Conservation (phyloP, 2,797 vertebrate species). For the Myoxocephalus aenaeus region DNA sequence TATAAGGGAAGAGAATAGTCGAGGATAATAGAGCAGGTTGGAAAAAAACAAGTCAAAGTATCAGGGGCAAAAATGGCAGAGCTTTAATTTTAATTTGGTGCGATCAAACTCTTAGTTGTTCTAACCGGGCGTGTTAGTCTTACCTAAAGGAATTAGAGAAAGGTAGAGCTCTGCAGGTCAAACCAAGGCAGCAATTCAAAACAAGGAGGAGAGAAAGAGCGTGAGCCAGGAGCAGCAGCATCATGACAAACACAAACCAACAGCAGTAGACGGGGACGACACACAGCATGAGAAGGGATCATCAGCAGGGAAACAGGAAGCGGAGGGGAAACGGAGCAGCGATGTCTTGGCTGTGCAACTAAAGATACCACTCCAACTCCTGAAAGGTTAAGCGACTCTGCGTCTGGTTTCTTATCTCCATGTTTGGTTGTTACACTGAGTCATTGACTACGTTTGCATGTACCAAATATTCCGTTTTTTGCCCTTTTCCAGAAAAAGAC, state of each 20-base stretch:
- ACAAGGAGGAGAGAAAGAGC: constrained; percentile 74
- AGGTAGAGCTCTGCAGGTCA: constrained; percentile 91
- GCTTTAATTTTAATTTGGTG: constrained; percentile 3
- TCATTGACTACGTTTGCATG: not conserved
- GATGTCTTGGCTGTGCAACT: not conserved
- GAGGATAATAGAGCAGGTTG: not conserved
- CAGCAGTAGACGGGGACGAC: not conserved
- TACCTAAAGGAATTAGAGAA: constrained; percentile 99
- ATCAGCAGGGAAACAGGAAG: not conserved
- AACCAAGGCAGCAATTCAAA: constrained; percentile 81
- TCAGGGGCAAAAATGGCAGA: not conserved
- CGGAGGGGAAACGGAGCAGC: not conserved
- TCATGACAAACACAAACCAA: constrained; percentile 5
- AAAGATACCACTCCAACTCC: not conserved
- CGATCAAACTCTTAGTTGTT: not conserved
- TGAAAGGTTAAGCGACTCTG: not conserved
- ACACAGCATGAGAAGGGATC: not conserved
- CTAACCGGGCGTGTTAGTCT: constrained; percentile 72
- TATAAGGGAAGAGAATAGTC: not conserved
- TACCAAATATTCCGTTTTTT: not conserved
- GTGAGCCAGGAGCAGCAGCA: constrained; percentile 58
- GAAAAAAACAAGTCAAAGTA: constrained; percentile 1
- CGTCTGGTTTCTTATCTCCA: not conserved
- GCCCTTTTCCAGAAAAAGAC: no score
- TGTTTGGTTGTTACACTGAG: not conserved